Conservation (phyloP, 2,797 vertebrate genomes). For the Squalus acanthias region DNA sequence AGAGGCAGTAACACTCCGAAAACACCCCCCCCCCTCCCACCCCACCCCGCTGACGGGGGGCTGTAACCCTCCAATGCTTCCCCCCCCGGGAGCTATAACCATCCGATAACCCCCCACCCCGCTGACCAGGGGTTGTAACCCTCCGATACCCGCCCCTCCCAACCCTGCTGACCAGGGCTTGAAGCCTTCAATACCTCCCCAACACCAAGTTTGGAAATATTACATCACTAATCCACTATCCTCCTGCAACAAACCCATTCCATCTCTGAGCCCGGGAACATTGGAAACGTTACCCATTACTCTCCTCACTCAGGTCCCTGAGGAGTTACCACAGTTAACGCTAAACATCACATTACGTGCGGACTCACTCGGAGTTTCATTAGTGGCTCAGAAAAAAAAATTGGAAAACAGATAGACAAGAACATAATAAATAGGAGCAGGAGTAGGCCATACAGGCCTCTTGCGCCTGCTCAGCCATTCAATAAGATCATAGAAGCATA, state of each 20-base stretch:
- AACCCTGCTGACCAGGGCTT: no score
- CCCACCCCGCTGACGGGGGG: no score
- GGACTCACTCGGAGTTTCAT: background rate
- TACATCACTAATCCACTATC: background rate
- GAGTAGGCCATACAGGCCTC: no score
- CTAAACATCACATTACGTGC: background rate
- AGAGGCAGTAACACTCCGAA: no score
- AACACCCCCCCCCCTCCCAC: no score
- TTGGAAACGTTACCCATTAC: background rate
- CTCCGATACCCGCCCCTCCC: background rate
- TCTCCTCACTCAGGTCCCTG: no score
- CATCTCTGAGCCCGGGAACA: background rate
- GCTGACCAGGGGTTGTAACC: background rate
- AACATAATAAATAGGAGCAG: background rate
- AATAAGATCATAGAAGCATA: background rate
- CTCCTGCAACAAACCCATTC: background rate
- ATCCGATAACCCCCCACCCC: no score
- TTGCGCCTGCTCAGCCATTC: background rate
- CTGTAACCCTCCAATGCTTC: no score
- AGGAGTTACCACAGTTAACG: background rate
- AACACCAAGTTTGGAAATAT: background rate
- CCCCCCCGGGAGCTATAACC: no score
- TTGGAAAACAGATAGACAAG: background rate
- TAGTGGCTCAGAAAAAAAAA: background rate
- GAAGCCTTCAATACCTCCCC: background rate